Evolutionary conservation across 2,888 invertebrate genomes (phyloP).

Genomic region (Caenorhabditis uteleia): DNA sequence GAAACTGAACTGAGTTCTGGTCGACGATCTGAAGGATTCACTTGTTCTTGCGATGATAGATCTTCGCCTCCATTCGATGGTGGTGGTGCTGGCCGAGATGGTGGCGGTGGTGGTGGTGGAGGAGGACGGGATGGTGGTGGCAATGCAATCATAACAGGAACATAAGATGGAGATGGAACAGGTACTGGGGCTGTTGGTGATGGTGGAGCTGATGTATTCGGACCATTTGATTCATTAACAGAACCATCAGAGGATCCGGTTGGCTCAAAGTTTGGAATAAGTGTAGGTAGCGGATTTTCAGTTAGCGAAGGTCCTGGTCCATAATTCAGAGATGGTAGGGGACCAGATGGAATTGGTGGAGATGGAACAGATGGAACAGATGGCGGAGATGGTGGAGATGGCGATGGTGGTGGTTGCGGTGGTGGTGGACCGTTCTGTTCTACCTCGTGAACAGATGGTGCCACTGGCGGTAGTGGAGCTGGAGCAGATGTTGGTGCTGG

Average conservation of each 20-base stretch:
- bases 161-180: background rate
- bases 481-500: background rate
- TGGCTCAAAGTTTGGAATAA: too few relatives aligned
- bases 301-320: background rate
- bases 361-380: constrained; percentile 6
- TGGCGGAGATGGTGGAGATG: constrained; percentile 6
- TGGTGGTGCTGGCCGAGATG: constrained; percentile 4
- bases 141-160: background rate
- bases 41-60: constrained; percentile 32
- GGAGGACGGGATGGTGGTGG: constrained; percentile 8
- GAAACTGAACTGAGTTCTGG: constrained; percentile 32
- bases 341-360: constrained; percentile 2
- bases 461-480: constrained; percentile 2
- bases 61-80: too few relatives aligned
- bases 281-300: too few relatives aligned
- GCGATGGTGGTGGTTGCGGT: constrained; percentile 2
- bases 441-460: background rate
- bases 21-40: constrained; percentile 25
- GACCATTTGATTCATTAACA: too few relatives aligned
- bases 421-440: background rate
- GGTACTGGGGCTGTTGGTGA: constrained; percentile 2
- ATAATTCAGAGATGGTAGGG: constrained; percentile 2
- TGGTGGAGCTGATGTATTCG: background rate
- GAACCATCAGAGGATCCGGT: too few relatives aligned
- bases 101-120: constrained; percentile 1